A percentile compares a stretch with the other conserved stretches of the same genome.
Evolutionary conservation across 2,888 invertebrate species (phyloP).

Genomic region (Epirrita christyi): DNA sequence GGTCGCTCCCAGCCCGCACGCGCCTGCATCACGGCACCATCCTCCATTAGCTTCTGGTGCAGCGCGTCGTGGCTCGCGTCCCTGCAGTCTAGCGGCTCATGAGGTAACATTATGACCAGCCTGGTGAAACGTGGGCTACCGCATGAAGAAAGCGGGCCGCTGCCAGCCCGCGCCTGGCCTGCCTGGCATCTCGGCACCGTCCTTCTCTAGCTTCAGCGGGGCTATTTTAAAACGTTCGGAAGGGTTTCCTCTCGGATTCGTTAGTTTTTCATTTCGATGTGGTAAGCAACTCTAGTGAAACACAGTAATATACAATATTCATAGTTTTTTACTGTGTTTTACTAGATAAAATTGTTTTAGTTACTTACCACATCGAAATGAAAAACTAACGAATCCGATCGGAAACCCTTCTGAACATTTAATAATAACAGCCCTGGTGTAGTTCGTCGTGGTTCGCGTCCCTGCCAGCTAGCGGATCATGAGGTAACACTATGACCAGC

Average conservation of each 20-base stretch:
- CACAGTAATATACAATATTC: too few relatives aligned
- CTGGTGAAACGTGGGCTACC: constrained; percentile 33
- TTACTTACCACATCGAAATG: too few relatives aligned
- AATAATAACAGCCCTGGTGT: too few relatives aligned
- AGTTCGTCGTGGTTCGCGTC: constrained; percentile 79
- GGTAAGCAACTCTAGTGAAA: too few relatives aligned
- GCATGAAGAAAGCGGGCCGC: constrained; percentile 91
- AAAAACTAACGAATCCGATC: too few relatives aligned
- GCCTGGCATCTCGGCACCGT: constrained; percentile 96
- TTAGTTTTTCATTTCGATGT: too few relatives aligned
- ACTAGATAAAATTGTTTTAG: too few relatives aligned
- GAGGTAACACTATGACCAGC: constrained; percentile 86
- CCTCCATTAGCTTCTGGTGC: constrained; percentile 87
- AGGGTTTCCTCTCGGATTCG: too few relatives aligned
- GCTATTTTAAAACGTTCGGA: too few relatives aligned
- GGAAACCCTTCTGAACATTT: too few relatives aligned
- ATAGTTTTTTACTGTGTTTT: too few relatives aligned
- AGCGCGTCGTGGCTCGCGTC: constrained; percentile 79
- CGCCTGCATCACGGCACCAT: constrained; percentile 95
- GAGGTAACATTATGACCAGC: constrained; percentile 86
- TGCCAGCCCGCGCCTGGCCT: constrained; percentile 95
- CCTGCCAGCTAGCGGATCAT: constrained; percentile 92
- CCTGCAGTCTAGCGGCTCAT: constrained; percentile 92
- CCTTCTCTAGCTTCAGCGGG: constrained; percentile 88
- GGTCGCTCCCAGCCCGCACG: constrained; percentile 95